Percentiles rank a stretch among this genome's conserved stretches.
Conservation (phyloP, 2,888 invertebrate genomes). For the Drosophila niveifrons region DNA sequence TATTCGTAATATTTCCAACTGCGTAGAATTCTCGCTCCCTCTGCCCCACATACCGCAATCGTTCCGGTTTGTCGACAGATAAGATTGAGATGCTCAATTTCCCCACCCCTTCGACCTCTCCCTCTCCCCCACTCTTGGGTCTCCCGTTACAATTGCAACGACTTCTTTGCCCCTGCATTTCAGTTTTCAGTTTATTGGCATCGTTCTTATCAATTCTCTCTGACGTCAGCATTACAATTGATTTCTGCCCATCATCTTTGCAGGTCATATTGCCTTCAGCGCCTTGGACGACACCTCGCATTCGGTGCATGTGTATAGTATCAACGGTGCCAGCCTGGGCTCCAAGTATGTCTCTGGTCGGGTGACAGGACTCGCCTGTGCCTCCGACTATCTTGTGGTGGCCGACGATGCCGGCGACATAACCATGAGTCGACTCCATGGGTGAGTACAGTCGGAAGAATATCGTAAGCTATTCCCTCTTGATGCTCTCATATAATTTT, state of each 20-base stretch:
- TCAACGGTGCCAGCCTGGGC: constrained; percentile 86
- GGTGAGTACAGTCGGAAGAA: constrained; percentile 77
- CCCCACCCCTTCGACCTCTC: background rate
- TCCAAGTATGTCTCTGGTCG: constrained; percentile 86
- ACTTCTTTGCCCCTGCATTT: background rate
- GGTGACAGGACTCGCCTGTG: constrained; percentile 86
- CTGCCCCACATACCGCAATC: constrained; percentile 67
- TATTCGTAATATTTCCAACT: constrained; percentile 50
- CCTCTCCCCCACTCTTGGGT: background rate
- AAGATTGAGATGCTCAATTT: constrained; percentile 19
- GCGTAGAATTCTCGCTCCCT: constrained; percentile 62
- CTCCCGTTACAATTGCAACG: background rate
- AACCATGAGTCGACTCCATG: constrained; percentile 86
- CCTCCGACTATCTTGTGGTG: constrained; percentile 86
- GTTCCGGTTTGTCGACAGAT: constrained; percentile 31
- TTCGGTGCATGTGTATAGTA: constrained; percentile 86
- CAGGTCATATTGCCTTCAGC: constrained; percentile 87
- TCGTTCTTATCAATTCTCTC: constrained; percentile 18
- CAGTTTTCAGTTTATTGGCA: constrained; percentile 32
- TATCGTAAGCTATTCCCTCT: background rate
- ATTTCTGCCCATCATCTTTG: background rate
- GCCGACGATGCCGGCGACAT: constrained; percentile 87
- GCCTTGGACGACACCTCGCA: constrained; percentile 86
- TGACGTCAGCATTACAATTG: constrained; percentile 25
- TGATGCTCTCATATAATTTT: constrained; percentile 10